These are phyloP conservation scores for Ivindomyrus marchei DNA, from an alignment of 2,113 vertebrate species.

Conservation along the genomic window DNA sequence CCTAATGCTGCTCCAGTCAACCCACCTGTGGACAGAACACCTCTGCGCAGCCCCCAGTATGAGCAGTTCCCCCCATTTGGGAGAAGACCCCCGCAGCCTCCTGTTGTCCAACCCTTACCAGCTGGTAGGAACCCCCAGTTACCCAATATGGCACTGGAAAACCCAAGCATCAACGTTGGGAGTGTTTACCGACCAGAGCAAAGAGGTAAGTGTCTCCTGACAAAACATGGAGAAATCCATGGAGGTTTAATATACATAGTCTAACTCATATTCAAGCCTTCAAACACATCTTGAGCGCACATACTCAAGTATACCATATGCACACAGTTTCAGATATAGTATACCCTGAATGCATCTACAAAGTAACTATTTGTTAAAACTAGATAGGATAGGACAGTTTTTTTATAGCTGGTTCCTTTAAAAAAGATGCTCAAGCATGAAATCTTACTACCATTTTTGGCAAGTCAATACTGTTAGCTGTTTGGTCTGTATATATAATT, in stretches of 20 bases:
- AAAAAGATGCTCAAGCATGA: background rate
- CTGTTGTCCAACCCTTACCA: conserved; percentile 47
- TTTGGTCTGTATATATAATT: background rate
- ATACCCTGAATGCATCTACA: background rate
- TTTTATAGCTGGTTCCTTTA: background rate
- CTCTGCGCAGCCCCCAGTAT: conserved; percentile 60
- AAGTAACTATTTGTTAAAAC: background rate
- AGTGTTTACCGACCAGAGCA: conserved; percentile 76
- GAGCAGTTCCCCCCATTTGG: conserved; percentile 77
- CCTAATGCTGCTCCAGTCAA: conserved; percentile 38
- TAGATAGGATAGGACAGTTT: background rate
- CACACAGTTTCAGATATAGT: background rate
- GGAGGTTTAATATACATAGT: background rate
- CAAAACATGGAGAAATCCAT: background rate
- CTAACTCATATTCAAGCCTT: background rate
- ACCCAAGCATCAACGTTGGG: conserved; percentile 66
- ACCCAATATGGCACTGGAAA: conserved; percentile 63
- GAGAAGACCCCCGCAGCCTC: conserved; percentile 55
- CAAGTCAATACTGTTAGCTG: background rate
- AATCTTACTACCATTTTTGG: background rate
- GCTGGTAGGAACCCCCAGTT: conserved; percentile 60
- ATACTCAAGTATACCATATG: background rate
- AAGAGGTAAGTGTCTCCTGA: conserved; percentile 65
- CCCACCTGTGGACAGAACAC: conserved; percentile 36
- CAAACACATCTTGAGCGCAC: background rate